Conservation (phyloP, 2,113 vertebrate genomes). For the Microtus montanus region DNA sequence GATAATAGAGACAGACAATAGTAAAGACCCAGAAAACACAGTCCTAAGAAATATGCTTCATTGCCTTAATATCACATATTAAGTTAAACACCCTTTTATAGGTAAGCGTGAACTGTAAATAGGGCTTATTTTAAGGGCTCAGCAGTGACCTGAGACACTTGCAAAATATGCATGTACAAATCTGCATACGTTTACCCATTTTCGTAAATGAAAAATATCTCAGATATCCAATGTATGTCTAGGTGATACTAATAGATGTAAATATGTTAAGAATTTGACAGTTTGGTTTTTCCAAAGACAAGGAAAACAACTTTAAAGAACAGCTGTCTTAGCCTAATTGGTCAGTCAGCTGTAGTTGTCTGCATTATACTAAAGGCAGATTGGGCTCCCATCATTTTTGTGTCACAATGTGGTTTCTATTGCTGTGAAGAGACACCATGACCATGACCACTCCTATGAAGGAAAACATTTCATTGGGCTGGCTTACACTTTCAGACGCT, state of each 20-base stretch:
- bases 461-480: background rate
- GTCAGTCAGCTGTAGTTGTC: background rate
- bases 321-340: background rate
- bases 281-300: background rate
- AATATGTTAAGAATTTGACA: background rate
- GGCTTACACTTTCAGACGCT: background rate
- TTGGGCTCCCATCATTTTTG: background rate
- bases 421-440: background rate
- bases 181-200: background rate
- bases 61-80: background rate
- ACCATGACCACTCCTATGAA: background rate
- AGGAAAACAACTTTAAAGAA: background rate
- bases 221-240: background rate
- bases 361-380: background rate
- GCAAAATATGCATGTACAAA: background rate
- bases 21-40: background rate
- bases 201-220: background rate
- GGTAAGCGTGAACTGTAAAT: background rate
- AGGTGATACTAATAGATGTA: background rate
- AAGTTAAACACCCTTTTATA: background rate
- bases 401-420: background rate
- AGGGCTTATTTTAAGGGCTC: background rate
- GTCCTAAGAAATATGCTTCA: background rate
- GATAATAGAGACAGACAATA: background rate
- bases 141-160: background rate